phyloP scores from a whole-genome alignment of 1,140 invertebrate species.

The Hylaeus volcanicus region DNA sequence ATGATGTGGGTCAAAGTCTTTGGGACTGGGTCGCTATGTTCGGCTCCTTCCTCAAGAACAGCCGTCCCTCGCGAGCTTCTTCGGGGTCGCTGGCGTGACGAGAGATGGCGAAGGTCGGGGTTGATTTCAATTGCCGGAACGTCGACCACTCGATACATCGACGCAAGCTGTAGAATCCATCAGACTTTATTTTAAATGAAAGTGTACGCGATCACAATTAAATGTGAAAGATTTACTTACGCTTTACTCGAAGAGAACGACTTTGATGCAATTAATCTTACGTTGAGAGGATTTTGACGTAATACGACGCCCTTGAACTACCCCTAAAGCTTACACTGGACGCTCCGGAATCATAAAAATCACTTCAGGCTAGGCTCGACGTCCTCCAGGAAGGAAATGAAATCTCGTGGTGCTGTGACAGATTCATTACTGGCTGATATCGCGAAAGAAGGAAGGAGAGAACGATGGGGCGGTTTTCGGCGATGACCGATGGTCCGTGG shows the following conservation, averaged over 20 bases:
- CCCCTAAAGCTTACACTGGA: background rate
- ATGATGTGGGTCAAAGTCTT: slow-evolving; percentile 77
- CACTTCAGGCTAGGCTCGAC: slow-evolving; percentile 11
- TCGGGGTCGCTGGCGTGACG: slow-evolving; percentile 47
- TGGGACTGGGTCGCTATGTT: slow-evolving; percentile 71
- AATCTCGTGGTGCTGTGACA: slow-evolving; percentile 59
- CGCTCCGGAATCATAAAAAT: slow-evolving; percentile 44
- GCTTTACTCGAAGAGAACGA: too few relatives aligned
- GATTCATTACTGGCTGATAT: slow-evolving; percentile 63
- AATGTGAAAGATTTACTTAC: too few relatives aligned
- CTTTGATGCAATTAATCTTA: background rate
- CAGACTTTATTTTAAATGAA: too few relatives aligned
- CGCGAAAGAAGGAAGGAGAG: slow-evolving; percentile 29
- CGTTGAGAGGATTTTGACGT: background rate
- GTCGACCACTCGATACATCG: background rate
- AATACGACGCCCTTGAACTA: background rate
- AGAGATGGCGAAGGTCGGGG: slow-evolving; percentile 37
- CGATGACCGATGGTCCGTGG: slow-evolving; percentile 74
- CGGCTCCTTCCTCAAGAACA: slow-evolving; percentile 61
- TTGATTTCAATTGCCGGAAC: slow-evolving; percentile 58
- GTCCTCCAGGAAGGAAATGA: slow-evolving; percentile 51
- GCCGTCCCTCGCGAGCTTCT: slow-evolving; percentile 62
- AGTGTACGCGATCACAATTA: too few relatives aligned
- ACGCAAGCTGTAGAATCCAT: too few relatives aligned
- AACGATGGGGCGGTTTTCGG: slow-evolving; percentile 51